Evolutionary conservation across 2,888 invertebrate species (phyloP).

Genomic region (Oligia fasciuncula): DNA sequence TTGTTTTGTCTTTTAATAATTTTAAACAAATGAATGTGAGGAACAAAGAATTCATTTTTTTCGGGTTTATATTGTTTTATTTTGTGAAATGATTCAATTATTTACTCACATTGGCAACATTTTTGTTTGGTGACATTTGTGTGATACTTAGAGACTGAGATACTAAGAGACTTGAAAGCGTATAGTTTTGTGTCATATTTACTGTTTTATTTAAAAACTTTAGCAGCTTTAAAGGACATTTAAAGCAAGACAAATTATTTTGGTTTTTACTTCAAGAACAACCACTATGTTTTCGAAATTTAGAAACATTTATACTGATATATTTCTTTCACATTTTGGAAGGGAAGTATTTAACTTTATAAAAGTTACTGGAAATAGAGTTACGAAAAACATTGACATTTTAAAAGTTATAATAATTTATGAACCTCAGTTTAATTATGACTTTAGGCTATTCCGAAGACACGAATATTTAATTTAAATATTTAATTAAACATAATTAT

Average conservation of each 20-base stretch:
- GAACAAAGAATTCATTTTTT: background rate
- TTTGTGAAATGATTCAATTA: background rate
- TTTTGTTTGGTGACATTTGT: background rate
- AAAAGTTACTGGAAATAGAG: slow-evolving; percentile 24
- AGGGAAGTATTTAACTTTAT: slow-evolving; percentile 36
- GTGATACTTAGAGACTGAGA: no score
- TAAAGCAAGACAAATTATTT: background rate
- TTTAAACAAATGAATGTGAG: background rate
- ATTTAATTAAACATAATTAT: slow-evolving; percentile 30
- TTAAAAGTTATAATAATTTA: slow-evolving; percentile 45
- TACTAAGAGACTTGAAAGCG: background rate
- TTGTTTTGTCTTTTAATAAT: slow-evolving; percentile 6
- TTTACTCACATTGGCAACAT: slow-evolving; percentile 13
- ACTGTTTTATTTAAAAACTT: no score
- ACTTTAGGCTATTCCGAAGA: slow-evolving; percentile 14
- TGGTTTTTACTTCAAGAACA: slow-evolving; percentile 23
- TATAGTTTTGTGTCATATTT: background rate
- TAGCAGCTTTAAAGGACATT: background rate
- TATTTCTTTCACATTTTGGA: slow-evolving; percentile 4
- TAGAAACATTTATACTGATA: background rate
- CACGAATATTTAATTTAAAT: slow-evolving; percentile 23
- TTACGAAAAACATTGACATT: slow-evolving; percentile 58
- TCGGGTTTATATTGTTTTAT: background rate
- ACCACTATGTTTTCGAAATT: slow-evolving; percentile 11
- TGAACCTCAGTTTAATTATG: slow-evolving; percentile 16